Evolutionary conservation across 2,113 vertebrate species (phyloP).

Genomic region (Barbus barbus): DNA sequence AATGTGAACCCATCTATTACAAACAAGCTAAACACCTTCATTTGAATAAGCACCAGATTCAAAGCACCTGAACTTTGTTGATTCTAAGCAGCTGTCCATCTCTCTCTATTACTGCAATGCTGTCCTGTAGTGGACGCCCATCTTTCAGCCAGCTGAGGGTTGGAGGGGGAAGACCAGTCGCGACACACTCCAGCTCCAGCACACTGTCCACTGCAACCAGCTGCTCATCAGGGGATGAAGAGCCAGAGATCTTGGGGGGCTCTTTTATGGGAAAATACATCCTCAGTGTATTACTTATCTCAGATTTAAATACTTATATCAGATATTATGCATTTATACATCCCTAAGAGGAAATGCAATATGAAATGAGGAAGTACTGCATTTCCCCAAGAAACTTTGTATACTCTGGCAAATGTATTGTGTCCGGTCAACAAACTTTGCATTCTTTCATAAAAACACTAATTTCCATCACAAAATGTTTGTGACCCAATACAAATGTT

Average conservation of each 20-base stretch:
- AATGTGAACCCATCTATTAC: not conserved
- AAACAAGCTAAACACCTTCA: not conserved
- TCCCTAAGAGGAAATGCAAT: no score
- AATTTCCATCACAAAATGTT: not conserved
- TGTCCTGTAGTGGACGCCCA: slow-evolving; percentile 72
- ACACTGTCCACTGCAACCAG: slow-evolving; percentile 67
- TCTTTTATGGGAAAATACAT: slow-evolving; percentile 66
- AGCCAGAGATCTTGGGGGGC: slow-evolving; percentile 77
- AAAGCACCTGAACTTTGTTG: slow-evolving; percentile 68
- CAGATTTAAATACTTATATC: no score
- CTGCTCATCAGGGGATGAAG: slow-evolving; percentile 70
- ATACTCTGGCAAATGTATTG: not conserved
- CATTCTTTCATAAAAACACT: not conserved
- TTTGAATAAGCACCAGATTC: not conserved
- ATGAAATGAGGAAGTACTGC: no score
- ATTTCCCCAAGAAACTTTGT: no score
- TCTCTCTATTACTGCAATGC: slow-evolving; percentile 53
- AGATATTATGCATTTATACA: no score
- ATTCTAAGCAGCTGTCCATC: slow-evolving; percentile 75
- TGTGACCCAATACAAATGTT: not conserved
- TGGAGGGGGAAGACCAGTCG: slow-evolving; percentile 79
- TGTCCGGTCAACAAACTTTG: not conserved
- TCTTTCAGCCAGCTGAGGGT: slow-evolving; percentile 91
- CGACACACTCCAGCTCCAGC: slow-evolving; percentile 82
- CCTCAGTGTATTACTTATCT: no score